A percentile compares a stretch with the other conserved stretches of the same genome.
These are phyloP conservation scores for Drosophila asahinai DNA, from an alignment of 1,140 invertebrate species.

Conservation along the genomic window DNA sequence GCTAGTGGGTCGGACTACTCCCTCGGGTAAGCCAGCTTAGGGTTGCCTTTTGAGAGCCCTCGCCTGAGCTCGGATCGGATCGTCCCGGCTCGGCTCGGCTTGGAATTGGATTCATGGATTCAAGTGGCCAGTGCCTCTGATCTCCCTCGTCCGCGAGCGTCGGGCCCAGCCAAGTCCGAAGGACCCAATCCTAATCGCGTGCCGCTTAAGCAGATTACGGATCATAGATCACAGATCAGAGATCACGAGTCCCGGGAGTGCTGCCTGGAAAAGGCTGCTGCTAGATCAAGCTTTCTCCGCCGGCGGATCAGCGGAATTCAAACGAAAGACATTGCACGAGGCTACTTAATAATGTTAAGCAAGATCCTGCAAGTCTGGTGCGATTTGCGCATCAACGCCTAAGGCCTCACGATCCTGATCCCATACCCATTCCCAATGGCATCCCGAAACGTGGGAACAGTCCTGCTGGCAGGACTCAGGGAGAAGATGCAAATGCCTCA, in stretches of 20 bases:
- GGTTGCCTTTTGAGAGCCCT: slow-evolving; percentile 60
- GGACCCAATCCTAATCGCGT: slow-evolving; percentile 59
- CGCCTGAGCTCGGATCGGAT: slow-evolving; percentile 16
- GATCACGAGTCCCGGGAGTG: not conserved
- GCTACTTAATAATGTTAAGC: slow-evolving; percentile 71
- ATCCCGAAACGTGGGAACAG: slow-evolving; percentile 59
- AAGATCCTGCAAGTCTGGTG: slow-evolving; percentile 81
- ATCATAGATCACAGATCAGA: slow-evolving; percentile 10
- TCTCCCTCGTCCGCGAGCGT: slow-evolving; percentile 22
- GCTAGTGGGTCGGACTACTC: slow-evolving; percentile 19
- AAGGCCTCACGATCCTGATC: slow-evolving; percentile 38
- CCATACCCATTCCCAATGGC: slow-evolving; percentile 15
- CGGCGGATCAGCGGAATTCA: slow-evolving; percentile 54
- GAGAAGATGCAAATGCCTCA: slow-evolving; percentile 44
- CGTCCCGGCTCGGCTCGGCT: slow-evolving; percentile 9
- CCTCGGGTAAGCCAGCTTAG: slow-evolving; percentile 56
- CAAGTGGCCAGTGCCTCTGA: slow-evolving; percentile 70
- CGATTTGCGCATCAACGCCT: slow-evolving; percentile 72
- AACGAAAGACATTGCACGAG: slow-evolving; percentile 59
- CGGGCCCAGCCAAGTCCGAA: slow-evolving; percentile 20
- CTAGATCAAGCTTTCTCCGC: slow-evolving; percentile 66
- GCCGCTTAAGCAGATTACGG: slow-evolving; percentile 73
- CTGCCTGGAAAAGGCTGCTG: slow-evolving; percentile 38
- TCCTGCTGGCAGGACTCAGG: not conserved
- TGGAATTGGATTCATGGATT: slow-evolving; percentile 56